Evolutionary conservation across 1,140 invertebrate genomes (phyloP).

Genomic region (Cyclargus thomasi): DNA sequence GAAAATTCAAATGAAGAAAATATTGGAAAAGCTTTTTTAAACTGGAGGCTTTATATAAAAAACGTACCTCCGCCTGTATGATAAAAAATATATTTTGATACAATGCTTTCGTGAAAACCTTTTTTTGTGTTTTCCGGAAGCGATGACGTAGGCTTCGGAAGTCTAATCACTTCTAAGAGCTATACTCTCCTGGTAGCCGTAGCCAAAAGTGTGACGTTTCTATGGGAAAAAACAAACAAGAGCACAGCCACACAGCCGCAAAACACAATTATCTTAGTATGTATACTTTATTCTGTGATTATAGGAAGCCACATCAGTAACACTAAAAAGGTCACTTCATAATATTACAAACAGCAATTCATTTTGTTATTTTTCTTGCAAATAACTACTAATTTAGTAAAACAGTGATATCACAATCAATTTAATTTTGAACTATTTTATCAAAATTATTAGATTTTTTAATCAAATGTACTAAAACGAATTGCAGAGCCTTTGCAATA

Average conservation of each 20-base stretch:
- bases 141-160: background rate
- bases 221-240: constrained; percentile 14
- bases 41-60: constrained; percentile 18
- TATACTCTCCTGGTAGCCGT: constrained; percentile 7
- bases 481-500: too few species aligned
- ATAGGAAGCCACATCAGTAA: too few species aligned
- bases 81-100: background rate
- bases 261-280: background rate
- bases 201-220: constrained; percentile 22
- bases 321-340: too few species aligned
- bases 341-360: too few species aligned
- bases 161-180: background rate
- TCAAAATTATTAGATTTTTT: too few species aligned
- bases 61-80: background rate
- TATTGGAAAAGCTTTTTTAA: constrained; percentile 64
- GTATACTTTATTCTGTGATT: too few species aligned
- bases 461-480: too few species aligned
- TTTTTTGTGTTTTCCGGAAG: background rate
- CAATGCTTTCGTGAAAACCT: background rate
- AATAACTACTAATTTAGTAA: too few species aligned
- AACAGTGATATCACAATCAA: too few species aligned
- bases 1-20: constrained; percentile 68
- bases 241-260: constrained; percentile 15
- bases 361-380: too few species aligned
- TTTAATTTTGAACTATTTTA: too few species aligned